A percentile compares a stretch with the other conserved stretches of the same genome.
Conservation (phyloP, 2,113 vertebrate species). For the Istiophorus platypterus region DNA sequence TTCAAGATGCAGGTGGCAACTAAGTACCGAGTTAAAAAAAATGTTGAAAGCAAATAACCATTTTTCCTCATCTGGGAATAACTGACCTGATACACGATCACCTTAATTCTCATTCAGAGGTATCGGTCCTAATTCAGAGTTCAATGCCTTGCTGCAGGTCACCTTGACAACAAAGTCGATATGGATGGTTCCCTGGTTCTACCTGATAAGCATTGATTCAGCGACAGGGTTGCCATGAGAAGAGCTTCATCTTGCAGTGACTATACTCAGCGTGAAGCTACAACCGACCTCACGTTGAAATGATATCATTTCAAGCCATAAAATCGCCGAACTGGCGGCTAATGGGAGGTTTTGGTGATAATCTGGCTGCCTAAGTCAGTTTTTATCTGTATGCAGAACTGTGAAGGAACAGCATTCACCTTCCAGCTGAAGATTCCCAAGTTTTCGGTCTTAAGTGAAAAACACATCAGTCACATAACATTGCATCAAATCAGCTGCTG, state of each 20-base stretch:
- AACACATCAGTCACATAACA: background rate
- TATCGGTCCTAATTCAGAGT: background rate
- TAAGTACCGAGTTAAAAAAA: background rate
- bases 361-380: background rate
- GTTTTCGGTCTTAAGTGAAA: background rate
- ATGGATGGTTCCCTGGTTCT: background rate
- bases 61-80: background rate
- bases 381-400: background rate
- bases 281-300: too few relatives aligned
- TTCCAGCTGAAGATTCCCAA: background rate
- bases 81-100: background rate
- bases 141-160: background rate
- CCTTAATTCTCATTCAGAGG: background rate
- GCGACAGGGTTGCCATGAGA: too few relatives aligned
- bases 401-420: background rate
- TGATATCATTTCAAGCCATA: too few relatives aligned
- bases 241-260: too few relatives aligned
- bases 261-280: too few relatives aligned
- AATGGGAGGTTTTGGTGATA: too few relatives aligned
- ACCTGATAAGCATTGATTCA: too few relatives aligned
- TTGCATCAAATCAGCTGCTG: background rate
- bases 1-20: background rate
- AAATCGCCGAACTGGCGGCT: too few relatives aligned
- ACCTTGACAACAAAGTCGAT: background rate
- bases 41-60: background rate